phyloP scores from a whole-genome alignment of 2,797 vertebrate genomes.

The Nasua narica region DNA sequence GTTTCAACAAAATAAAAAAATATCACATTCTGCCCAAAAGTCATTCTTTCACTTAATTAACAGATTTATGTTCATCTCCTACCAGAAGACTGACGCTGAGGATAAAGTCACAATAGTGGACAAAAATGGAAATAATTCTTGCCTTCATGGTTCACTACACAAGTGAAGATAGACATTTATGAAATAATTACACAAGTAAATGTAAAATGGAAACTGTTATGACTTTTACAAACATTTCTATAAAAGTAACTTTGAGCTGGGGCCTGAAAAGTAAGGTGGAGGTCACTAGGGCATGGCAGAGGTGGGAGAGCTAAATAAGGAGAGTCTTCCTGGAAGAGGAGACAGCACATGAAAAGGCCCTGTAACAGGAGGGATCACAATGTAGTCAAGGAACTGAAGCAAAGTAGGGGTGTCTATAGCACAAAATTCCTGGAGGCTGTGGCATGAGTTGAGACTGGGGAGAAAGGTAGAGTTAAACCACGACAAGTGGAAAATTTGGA shows the following conservation, averaged over 20 bases:
- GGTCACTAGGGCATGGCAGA: not conserved
- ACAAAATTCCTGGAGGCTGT: not conserved
- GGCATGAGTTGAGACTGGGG: not conserved
- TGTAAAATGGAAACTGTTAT: not conserved
- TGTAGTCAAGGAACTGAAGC: not conserved
- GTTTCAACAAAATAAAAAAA: conserved; percentile 5
- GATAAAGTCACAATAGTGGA: not conserved
- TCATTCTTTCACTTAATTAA: not conserved
- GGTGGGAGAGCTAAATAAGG: not conserved
- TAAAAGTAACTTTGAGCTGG: not conserved
- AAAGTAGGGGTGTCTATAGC: not conserved
- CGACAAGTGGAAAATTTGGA: not conserved
- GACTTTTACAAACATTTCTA: not conserved
- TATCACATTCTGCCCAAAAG: not conserved
- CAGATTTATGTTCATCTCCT: not conserved
- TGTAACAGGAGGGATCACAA: not conserved
- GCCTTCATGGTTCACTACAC: not conserved
- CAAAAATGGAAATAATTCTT: not conserved
- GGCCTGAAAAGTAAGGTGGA: not conserved
- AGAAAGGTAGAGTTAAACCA: not conserved
- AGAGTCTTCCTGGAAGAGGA: not conserved
- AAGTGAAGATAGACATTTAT: not conserved
- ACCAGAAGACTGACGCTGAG: not conserved
- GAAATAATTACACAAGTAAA: not conserved
- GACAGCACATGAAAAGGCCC: not conserved